Base-by-base conservation (phyloP, 2,888 invertebrate species). In the Neria commutata region DNA sequence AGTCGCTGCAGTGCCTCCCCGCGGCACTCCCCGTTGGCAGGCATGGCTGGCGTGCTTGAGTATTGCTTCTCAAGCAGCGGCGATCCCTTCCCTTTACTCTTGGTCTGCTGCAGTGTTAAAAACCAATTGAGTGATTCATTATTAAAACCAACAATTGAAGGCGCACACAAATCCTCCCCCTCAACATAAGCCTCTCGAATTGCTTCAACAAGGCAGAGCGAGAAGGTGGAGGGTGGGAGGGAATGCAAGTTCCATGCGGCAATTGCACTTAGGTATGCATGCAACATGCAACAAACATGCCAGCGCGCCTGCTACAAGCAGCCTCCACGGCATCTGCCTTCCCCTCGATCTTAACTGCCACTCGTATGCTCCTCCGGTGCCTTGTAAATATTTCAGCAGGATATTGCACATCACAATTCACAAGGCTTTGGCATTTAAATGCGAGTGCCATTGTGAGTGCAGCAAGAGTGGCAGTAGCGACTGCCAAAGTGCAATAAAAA, bases 111-210 rank as follows among this genome's bases (percentile, higher is more conserved):
- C 63, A 62, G 66, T 57, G 63, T 67, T 65, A 65, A 65, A 65
- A 65, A 63, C 62, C 65, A 67, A 67, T 65, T 65, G 63, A 65
- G 63, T 63, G 67, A 62, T 65, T 63, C 61, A 67, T 65, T 67
- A 65, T 65, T 65, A 59, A 67, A 37, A 23, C 24, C 17, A 24
- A 34, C 23, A 34, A 21, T 24, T 21, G 24, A 8, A 8, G n/a
- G 10, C n/a, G 37, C 37, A 16, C 16, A 19, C 10, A 16, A 11
- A 10, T 47, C 21, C n/a, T n/a, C n/a, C n/a, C n/a, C n/a, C n/a
- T n/a, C n/a, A n/a, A n/a, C n/a, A n/a, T n/a, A n/a, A n/a, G n/a
- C n/a, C n/a, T n/a, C n/a, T n/a, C n/a, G n/a, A n/a, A n/a, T n/a
- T n/a, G n/a, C n/a, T n/a, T n/a, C n/a, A n/a, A n/a, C 37, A 37